phyloP scores from a whole-genome alignment of 1,140 invertebrate genomes.

The Drosophila orosa region DNA sequence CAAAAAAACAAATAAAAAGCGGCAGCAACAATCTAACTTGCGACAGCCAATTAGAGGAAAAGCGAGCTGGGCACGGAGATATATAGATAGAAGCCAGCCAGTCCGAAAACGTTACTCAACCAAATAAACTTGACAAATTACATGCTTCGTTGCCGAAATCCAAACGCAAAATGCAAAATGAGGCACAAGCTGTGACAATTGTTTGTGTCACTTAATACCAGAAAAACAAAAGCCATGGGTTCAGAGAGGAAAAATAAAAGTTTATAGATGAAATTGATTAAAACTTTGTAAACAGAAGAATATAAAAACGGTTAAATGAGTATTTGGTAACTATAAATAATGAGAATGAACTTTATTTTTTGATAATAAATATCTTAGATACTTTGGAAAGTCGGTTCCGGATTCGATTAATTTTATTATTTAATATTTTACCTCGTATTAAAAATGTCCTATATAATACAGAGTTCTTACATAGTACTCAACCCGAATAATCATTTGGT shows the following conservation, averaged over 20 bases:
- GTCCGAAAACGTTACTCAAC: slow-evolving; percentile 67
- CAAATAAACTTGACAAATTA: slow-evolving; percentile 82
- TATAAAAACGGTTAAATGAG: no score
- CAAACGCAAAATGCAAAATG: slow-evolving; percentile 38
- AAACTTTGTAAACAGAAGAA: neutral
- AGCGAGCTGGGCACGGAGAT: neutral
- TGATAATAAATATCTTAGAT: neutral
- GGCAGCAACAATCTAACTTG: slow-evolving; percentile 35
- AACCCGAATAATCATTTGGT: neutral
- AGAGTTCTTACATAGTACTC: no score
- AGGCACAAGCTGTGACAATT: slow-evolving; percentile 38
- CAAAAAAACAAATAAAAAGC: slow-evolving; percentile 28
- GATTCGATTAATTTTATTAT: no score
- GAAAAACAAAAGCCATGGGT: slow-evolving; percentile 17
- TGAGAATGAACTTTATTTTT: neutral
- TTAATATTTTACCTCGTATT: no score
- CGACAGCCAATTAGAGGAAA: slow-evolving; percentile 61
- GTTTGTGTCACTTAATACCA: slow-evolving; percentile 55
- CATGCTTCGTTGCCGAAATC: slow-evolving; percentile 58
- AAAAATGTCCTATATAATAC: no score
- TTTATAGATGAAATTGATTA: neutral
- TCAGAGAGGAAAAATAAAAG: neutral
- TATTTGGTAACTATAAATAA: no score
- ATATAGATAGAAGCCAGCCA: slow-evolving; percentile 3
- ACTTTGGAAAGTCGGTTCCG: neutral